Percentiles rank a stretch among this genome's conserved stretches.
Conservation (phyloP, 2,888 invertebrate genomes). For the Cheilosia scutellata region DNA sequence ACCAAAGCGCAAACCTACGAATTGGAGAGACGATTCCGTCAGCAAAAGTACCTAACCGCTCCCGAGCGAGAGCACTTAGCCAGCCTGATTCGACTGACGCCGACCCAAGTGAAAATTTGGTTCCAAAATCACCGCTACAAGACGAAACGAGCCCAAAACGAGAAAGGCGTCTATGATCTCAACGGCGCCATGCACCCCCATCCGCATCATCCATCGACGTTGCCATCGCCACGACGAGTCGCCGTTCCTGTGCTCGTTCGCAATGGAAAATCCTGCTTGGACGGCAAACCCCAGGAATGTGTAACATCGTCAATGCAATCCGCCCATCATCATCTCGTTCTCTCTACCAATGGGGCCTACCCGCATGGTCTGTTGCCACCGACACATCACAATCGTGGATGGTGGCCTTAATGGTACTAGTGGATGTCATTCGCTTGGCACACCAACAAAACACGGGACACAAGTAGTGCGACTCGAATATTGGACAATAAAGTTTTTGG, state of each 20-base stretch:
- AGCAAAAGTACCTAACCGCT: conserved; percentile 98
- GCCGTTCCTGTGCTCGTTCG: conserved; percentile 97
- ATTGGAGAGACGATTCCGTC: conserved; percentile 96
- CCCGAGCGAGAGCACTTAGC: conserved; percentile 99
- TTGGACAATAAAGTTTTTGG: conserved; percentile 79
- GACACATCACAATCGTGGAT: conserved; percentile 80
- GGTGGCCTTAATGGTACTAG: conserved; percentile 84
- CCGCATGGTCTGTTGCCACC: conserved; percentile 81
- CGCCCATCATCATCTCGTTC: conserved; percentile 84
- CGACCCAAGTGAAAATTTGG: conserved; percentile 99
- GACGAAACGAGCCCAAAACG: conserved; percentile 98
- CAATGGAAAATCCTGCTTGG: conserved; percentile 96
- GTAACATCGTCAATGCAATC: conserved; percentile 81
- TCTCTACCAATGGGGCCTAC: conserved; percentile 84
- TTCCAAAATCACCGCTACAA: conserved; percentile 99
- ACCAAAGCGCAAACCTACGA: conserved; percentile 99
- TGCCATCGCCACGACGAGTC: conserved; percentile 94
- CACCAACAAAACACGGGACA: conserved; percentile 21
- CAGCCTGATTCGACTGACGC: conserved; percentile 96
- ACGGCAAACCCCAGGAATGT: conserved; percentile 85
- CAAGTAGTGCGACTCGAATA: conserved; percentile 80
- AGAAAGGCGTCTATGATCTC: conserved; percentile 91
- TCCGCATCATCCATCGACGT: conserved; percentile 84
- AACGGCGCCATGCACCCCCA: conserved; percentile 79
- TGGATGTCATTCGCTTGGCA: conserved; percentile 53